Conservation (phyloP, 1,140 invertebrate genomes). For the Hyposmocoma kahamanoa region DNA sequence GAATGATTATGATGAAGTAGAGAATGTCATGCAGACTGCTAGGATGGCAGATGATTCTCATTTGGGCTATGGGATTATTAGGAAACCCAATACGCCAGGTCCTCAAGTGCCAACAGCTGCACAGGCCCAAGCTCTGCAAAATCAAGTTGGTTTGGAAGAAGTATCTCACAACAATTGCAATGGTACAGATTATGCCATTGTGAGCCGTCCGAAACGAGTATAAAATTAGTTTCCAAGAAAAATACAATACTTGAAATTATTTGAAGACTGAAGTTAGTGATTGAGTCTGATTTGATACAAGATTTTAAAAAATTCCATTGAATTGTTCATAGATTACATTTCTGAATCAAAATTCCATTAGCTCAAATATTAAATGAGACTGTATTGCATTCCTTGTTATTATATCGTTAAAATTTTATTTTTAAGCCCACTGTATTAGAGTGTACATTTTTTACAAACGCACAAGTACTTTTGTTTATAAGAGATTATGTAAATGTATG, state of each 20-base stretch:
- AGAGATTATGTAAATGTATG: constrained; percentile 27
- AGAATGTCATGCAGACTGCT: constrained; percentile 76
- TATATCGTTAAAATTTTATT: constrained; percentile 10
- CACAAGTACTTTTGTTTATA: constrained; percentile 28
- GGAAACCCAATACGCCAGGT: constrained; percentile 76
- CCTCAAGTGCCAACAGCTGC: constrained; percentile 62
- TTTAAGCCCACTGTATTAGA: constrained; percentile 16
- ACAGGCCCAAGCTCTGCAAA: constrained; percentile 56
- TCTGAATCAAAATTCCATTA: background rate
- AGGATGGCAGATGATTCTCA: constrained; percentile 85
- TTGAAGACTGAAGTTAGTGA: constrained; percentile 53
- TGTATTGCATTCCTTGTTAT: constrained; percentile 28
- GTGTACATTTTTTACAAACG: constrained; percentile 16
- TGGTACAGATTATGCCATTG: constrained; percentile 84
- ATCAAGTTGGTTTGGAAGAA: constrained; percentile 59
- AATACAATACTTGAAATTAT: constrained; percentile 16
- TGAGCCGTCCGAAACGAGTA: constrained; percentile 87
- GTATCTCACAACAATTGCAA: constrained; percentile 81
- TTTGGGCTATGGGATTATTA: constrained; percentile 83
- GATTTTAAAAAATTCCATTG: background rate
- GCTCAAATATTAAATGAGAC: constrained; percentile 15
- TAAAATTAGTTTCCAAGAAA: constrained; percentile 42
- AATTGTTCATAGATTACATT: no score
- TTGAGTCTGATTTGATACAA: constrained; percentile 19
- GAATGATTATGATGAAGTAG: constrained; percentile 82